Evolutionary conservation across 1,140 invertebrate genomes (phyloP), one percentile per base, ranked within the genome.

Genomic region (Plectus sambesii): DNA sequence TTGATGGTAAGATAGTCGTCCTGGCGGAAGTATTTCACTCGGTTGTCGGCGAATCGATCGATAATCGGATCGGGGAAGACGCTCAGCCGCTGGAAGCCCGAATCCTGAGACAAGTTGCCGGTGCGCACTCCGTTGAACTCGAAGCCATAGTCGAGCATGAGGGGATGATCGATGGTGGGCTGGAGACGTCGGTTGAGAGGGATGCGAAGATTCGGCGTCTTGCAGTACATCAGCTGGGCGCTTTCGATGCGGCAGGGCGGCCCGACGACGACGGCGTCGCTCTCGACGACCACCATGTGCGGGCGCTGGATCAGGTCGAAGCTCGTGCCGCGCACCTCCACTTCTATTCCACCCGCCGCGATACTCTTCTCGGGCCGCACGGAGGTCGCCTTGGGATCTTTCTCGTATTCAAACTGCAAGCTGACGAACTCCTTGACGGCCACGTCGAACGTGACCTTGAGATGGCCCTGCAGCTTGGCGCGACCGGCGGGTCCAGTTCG

Each of bases 1-100:
- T 65, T 68, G n/a, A 65, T 51, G 1, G 65, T 64, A 23, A 65
- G 33, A 51, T 62, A n/a, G 43, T 27, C 64, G 35, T 35, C 55
- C 40, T 45, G 48, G 12, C 49, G 37, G n/a, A 44, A 57, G 35
- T 39, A 48, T 40, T 43, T n/a, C n/a, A n/a, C n/a, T n/a, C 27
- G 17, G 30, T 45, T 30, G 23, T 59, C 56, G 5, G 35, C 35
- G 44, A 51, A 49, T 22, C 29, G 33, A 39, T 53, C 39, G 19
- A 55, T 35, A 2, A 33, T 26, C 19, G 53, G 53, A 38, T 55
- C 20, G 2, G 53, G 49, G 25, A 42, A 55, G 15, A 55, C 41
- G 37, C 42, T 48, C 9, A 55, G 41, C 19, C 30, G 42, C 5
- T 55, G 35, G 23, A 24, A n/a, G n/a, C n/a, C n/a, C n/a, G n/a